These are phyloP conservation scores for Oxytorus armatus DNA, from an alignment of 2,888 invertebrate genomes.

Conservation along the genomic window DNA sequence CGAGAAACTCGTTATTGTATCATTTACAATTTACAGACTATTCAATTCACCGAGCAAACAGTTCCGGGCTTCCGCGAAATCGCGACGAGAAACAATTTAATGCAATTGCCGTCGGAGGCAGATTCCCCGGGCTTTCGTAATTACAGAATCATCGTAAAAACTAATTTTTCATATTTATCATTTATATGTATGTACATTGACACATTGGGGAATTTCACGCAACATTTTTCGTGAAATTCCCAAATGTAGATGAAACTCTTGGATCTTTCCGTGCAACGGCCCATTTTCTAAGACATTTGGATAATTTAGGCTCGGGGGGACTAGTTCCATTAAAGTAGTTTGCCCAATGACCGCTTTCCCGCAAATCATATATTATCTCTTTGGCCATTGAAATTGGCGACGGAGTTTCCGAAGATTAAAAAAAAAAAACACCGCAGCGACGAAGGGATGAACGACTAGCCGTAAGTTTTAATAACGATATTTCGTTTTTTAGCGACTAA, in stretches of 20 bases:
- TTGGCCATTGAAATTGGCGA: constrained; percentile 52
- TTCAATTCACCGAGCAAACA: constrained; percentile 80
- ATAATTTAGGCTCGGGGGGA: constrained; percentile 31
- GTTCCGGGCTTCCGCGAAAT: constrained; percentile 61
- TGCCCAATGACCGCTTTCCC: not conserved
- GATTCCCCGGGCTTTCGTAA: not conserved
- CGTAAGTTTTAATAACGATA: constrained; percentile 32
- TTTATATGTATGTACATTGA: constrained; percentile 19
- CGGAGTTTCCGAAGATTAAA: constrained; percentile 11
- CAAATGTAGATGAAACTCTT: too few species aligned
- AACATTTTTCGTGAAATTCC: too few species aligned
- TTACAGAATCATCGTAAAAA: not conserved
- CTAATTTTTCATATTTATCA: constrained; percentile 1
- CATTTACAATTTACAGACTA: constrained; percentile 75
- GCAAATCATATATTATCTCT: constrained; percentile 41
- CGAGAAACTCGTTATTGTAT: too few species aligned
- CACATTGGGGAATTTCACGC: not conserved
- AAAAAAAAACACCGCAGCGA: not conserved
- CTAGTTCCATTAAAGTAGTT: constrained; percentile 39
- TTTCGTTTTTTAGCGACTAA: constrained; percentile 22
- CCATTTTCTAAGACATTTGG: not conserved
- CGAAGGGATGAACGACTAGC: too few species aligned
- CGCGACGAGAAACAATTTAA: constrained; percentile 1
- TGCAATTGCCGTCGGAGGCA: not conserved
- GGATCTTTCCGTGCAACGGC: not conserved